These are phyloP conservation scores for Lasioglossum marginatum DNA, from an alignment of 2,888 invertebrate genomes.

Conservation along the genomic window DNA sequence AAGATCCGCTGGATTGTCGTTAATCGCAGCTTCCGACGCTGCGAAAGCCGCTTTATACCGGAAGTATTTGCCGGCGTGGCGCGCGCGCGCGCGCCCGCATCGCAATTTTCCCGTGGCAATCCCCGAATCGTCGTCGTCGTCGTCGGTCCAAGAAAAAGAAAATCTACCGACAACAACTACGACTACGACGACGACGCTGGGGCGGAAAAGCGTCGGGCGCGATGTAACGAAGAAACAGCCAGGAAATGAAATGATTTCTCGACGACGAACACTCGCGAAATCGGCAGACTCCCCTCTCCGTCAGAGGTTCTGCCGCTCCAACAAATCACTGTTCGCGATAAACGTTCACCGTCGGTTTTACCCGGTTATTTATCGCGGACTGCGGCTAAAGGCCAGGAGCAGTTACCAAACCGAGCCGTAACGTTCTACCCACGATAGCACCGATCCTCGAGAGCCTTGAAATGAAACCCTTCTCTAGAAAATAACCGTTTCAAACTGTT, in stretches of 20 bases:
- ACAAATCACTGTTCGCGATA: constrained; percentile 77
- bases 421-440: not conserved
- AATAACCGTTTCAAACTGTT: not conserved
- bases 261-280: constrained; percentile 12
- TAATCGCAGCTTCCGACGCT: not conserved
- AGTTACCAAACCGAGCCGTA: constrained; percentile 15
- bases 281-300: constrained; percentile 11
- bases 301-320: constrained; percentile 49
- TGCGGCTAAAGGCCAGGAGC: constrained; percentile 63
- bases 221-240: constrained; percentile 27
- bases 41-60: not conserved
- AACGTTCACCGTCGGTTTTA: constrained; percentile 75
- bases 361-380: constrained; percentile 74
- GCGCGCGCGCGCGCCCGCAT: not conserved
- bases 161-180: not conserved
- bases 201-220: not conserved
- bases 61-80: not conserved
- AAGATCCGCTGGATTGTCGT: constrained; percentile 5
- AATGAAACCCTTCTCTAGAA: not conserved
- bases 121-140: not conserved
- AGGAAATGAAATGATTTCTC: constrained; percentile 59
- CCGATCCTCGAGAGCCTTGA: not conserved
- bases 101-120: not conserved
- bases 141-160: not conserved
- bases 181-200: not conserved